A percentile compares a stretch with the other conserved stretches of the same genome.
Evolutionary conservation across 2,797 vertebrate genomes (phyloP).

Genomic region (Streptopelia turtur): DNA sequence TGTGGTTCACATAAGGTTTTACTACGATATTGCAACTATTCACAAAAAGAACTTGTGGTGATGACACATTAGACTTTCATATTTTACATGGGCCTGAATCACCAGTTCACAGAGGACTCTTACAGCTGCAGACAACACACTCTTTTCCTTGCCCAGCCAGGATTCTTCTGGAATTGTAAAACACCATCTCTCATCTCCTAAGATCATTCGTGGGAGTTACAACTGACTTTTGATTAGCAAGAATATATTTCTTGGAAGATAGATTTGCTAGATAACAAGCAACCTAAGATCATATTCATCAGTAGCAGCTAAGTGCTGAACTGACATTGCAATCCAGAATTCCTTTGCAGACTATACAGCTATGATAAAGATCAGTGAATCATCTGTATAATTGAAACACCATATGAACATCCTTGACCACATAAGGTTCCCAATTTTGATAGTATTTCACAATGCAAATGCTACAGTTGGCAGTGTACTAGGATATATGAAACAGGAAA

Average conservation of each 20-base stretch:
- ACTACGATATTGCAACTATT: neutral
- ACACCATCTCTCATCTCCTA: neutral
- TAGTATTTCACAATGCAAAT: neutral
- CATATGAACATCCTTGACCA: neutral
- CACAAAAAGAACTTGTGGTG: neutral
- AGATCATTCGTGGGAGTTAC: neutral
- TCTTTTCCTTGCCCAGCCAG: neutral
- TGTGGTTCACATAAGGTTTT: neutral
- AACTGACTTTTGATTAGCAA: neutral
- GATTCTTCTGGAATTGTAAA: neutral
- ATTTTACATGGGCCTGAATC: neutral
- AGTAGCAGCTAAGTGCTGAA: neutral
- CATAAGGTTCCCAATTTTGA: neutral
- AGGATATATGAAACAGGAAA: constrained; percentile 28
- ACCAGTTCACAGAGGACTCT: neutral
- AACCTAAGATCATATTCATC: neutral
- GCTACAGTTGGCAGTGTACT: neutral
- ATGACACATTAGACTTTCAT: neutral
- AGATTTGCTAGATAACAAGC: neutral
- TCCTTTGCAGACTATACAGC: neutral
- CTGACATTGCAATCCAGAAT: neutral
- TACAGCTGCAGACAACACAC: neutral
- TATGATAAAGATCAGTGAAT: constrained; percentile 31
- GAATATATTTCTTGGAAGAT: neutral
- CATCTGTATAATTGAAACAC: constrained; percentile 33